These are phyloP conservation scores for Drosophila pruinosa DNA, from an alignment of 1,140 invertebrate species.

Conservation along the genomic window DNA sequence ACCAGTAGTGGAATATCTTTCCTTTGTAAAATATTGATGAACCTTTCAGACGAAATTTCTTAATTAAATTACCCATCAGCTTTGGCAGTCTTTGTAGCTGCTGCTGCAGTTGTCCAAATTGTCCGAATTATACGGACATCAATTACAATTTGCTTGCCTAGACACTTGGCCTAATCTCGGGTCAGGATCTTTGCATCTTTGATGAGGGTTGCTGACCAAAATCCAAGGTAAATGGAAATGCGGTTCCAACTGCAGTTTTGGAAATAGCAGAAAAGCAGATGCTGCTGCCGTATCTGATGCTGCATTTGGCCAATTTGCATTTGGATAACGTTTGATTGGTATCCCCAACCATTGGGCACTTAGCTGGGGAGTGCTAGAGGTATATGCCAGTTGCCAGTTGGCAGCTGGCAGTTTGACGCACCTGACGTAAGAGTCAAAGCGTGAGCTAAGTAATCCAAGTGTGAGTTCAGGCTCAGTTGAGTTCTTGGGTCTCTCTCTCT, in stretches of 20 bases:
- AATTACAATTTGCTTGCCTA: slow-evolving; percentile 59
- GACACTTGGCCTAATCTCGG: slow-evolving; percentile 39
- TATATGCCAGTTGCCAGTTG: slow-evolving; percentile 3
- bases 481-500: slow-evolving; percentile 28
- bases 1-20: no score
- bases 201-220: slow-evolving; percentile 36
- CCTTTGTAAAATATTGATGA: slow-evolving; percentile 57
- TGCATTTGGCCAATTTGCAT: slow-evolving; percentile 74
- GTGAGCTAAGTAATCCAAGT: slow-evolving; percentile 1
- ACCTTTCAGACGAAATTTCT: slow-evolving; percentile 37
- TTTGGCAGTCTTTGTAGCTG: not conserved
- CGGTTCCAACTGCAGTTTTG: slow-evolving; percentile 48
- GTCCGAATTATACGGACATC: slow-evolving; percentile 36
- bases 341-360: slow-evolving; percentile 24
- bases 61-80: slow-evolving; percentile 63
- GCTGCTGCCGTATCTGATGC: slow-evolving; percentile 10
- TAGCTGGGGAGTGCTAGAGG: slow-evolving; percentile 3
- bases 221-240: slow-evolving; percentile 71
- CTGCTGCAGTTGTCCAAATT: slow-evolving; percentile 23
- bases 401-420: slow-evolving; percentile 64
- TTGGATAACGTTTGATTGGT: slow-evolving; percentile 73
- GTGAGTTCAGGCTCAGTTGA: slow-evolving; percentile 4
- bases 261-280: slow-evolving; percentile 41
- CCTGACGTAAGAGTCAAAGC: slow-evolving; percentile 47
- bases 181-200: slow-evolving; percentile 61